These are phyloP conservation scores for Masticophis lateralis DNA, from an alignment of 2,797 vertebrate species.

Conservation along the genomic window DNA sequence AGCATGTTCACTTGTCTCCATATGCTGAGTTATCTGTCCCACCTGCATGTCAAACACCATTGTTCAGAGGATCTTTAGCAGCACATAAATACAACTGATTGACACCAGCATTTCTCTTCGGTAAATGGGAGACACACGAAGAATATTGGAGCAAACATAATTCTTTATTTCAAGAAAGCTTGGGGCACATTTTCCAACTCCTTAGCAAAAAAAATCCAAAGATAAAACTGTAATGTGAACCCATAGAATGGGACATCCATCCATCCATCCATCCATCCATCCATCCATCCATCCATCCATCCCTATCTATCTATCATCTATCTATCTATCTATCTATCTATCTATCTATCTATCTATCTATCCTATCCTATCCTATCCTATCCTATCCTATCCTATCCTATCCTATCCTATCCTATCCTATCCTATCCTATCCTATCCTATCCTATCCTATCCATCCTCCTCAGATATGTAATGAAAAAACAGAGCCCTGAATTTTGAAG, in stretches of 20 bases:
- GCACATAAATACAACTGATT: neutral
- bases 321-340: too few species aligned
- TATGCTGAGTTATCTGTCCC: conserved; percentile 78
- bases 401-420: too few species aligned
- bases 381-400: too few species aligned
- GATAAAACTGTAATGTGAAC: neutral
- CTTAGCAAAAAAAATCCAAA: neutral
- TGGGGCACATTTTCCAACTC: neutral
- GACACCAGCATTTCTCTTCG: neutral
- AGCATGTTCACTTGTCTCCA: conserved; percentile 79
- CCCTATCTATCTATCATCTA: too few species aligned
- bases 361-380: too few species aligned
- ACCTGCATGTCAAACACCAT: conserved; percentile 70
- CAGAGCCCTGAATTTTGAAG: neutral
- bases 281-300: too few species aligned
- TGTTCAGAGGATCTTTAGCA: neutral
- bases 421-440: too few species aligned
- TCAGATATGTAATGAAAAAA: neutral
- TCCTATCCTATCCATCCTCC: neutral
- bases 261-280: neutral
- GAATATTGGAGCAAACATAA: neutral
- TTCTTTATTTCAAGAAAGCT: neutral
- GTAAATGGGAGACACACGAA: neutral
- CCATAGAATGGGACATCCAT: neutral
- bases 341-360: too few species aligned